These are phyloP conservation scores for Andrena bucephala DNA, from an alignment of 2,888 invertebrate genomes.

Conservation along the genomic window DNA sequence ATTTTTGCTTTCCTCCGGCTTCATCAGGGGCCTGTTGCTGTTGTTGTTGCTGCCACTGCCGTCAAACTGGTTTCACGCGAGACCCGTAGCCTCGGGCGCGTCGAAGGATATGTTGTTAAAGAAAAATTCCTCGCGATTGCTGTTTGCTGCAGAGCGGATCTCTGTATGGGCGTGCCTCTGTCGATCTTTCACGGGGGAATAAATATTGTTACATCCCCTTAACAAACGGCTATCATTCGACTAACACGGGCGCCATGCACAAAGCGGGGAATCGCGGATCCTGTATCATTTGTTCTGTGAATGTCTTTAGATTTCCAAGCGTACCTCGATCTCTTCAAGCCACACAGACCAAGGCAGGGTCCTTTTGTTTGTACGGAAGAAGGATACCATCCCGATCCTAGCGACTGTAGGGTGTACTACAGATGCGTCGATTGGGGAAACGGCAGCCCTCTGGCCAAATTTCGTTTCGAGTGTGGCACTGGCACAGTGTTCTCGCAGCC, in stretches of 20 bases:
- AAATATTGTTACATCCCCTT: background rate
- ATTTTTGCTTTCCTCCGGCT: constrained; percentile 56
- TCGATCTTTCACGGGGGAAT: constrained; percentile 1
- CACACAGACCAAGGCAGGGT: constrained; percentile 18
- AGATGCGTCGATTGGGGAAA: constrained; percentile 89
- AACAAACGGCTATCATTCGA: background rate
- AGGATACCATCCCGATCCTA: constrained; percentile 91
- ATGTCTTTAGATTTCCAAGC: constrained; percentile 48
- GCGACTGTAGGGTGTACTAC: constrained; percentile 91
- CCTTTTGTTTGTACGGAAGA: constrained; percentile 87
- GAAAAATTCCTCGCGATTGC: background rate
- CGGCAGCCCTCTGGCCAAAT: constrained; percentile 86
- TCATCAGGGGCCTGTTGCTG: constrained; percentile 59
- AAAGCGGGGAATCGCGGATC: background rate
- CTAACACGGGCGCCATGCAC: background rate
- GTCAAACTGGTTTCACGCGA: constrained; percentile 79
- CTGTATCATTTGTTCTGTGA: background rate
- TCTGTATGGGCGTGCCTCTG: background rate
- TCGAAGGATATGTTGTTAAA: constrained; percentile 18
- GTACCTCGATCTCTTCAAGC: constrained; percentile 42
- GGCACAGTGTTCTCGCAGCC: constrained; percentile 89
- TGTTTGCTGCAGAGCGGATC: background rate
- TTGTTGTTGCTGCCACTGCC: constrained; percentile 74
- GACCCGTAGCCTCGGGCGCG: constrained; percentile 39
- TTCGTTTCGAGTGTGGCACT: constrained; percentile 90